These are phyloP conservation scores for Acromyrmex charruanus DNA, from an alignment of 1,140 invertebrate species.

Conservation along the genomic window DNA sequence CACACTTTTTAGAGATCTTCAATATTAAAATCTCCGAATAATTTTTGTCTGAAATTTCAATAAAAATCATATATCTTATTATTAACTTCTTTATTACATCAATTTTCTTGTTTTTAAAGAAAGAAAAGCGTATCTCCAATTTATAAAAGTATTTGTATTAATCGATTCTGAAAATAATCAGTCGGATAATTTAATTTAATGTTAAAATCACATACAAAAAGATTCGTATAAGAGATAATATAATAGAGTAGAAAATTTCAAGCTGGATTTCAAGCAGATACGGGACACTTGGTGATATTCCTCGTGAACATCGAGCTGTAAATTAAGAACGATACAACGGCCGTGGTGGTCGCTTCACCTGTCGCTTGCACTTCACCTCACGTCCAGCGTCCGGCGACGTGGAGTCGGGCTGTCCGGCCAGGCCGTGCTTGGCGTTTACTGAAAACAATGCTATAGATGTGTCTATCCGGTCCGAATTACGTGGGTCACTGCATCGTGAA, in stretches of 20 bases:
- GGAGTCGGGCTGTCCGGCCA: neutral
- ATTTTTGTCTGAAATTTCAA: conserved; percentile 9
- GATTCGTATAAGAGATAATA: neutral
- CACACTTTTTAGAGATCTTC: neutral
- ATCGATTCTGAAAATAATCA: neutral
- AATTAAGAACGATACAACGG: conserved; percentile 44
- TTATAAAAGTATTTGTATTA: neutral
- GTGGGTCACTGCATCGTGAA: conserved; percentile 62
- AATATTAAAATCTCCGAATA: neutral
- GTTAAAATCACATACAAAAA: conserved; percentile 14
- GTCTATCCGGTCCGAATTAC: conserved; percentile 55
- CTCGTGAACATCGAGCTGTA: conserved; percentile 30
- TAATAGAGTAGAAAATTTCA: neutral
- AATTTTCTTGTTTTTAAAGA: neutral
- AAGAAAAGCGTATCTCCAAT: neutral
- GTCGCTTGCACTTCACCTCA: conserved; percentile 64
- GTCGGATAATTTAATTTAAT: conserved; percentile 3
- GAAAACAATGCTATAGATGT: conserved; percentile 20
- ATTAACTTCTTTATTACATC: neutral
- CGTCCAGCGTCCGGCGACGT: conserved; percentile 14
- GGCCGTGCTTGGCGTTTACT: conserved; percentile 37
- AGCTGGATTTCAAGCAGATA: neutral
- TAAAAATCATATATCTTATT: neutral
- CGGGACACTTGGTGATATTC: conserved; percentile 7
- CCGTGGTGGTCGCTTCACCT: conserved; percentile 35